A percentile compares a stretch with the other conserved stretches of the same genome.
Evolutionary conservation across 2,113 vertebrate species (phyloP).

Genomic region (Tetrao urogallus): DNA sequence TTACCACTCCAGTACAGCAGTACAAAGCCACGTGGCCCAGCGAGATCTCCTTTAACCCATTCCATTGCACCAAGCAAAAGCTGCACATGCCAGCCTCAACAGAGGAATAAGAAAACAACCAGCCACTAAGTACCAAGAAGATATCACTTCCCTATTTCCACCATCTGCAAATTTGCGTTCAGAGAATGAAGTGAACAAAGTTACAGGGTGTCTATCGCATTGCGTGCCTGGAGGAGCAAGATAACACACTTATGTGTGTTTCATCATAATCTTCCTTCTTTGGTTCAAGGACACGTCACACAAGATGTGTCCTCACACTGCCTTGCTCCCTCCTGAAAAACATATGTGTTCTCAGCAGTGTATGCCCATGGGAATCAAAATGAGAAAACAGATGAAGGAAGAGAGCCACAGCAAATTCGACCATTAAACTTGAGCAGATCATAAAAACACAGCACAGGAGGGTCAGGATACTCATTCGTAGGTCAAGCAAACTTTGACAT

Average conservation of each 20-base stretch:
- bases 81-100: neutral
- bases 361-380: neutral
- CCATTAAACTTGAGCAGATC: neutral
- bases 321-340: slow-evolving; percentile 15
- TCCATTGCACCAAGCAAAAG: neutral
- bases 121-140: neutral
- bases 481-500: neutral
- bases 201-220: neutral
- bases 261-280: neutral
- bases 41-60: neutral
- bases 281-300: neutral
- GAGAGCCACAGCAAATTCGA: neutral
- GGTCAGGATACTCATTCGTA: neutral
- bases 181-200: neutral
- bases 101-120: neutral
- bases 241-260: neutral
- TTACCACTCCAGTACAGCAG: neutral
- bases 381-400: neutral
- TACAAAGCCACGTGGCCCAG: neutral
- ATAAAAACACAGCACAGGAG: neutral
- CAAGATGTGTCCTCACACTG: neutral
- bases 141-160: neutral
- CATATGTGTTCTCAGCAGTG: neutral
- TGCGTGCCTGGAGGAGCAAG: neutral
- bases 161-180: neutral